Base-by-base conservation (phyloP, 2,888 invertebrate species). In the Drosophila meridionalis region DNA sequence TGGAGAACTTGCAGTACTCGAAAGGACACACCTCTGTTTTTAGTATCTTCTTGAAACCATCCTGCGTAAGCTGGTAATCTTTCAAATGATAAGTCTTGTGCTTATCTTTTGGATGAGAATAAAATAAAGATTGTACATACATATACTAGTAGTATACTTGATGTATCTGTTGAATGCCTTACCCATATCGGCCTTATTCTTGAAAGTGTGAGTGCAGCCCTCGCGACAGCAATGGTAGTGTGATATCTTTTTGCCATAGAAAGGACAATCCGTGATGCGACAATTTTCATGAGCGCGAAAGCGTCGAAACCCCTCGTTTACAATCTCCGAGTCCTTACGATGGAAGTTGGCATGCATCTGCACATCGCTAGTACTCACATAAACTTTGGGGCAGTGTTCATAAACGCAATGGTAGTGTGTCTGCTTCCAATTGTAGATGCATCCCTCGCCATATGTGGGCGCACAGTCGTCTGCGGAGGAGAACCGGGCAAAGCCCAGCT, bases 161-260 rank as follows among this genome's bases (percentile, higher is more conserved):
- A 7, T 5, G 12, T 8, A 12, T 7, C 3, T 34, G 2, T 11
- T 34, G 4, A 2, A 20, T 45, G 7, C 42, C 96, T 95, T 94
- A 99, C 99, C 99, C 99, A 99, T 99, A 94, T 99, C 99, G 87
- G 99, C 98, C 93, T 99, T 99, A 93, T 99, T 99, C 94, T 99
- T 99, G 94, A 99, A 99, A 0, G 99, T 99, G 92, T 97, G 99
- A 82, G 96, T 96, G 93, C 99, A 99, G 12, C 97, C 97, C 62
- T 96, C 94, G 86, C 99, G 94, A 76, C 98, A 94, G 93, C 99
- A 99, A 92, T 99, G 99, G 94, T 99, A 99, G 92, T 99, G 99
- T 8, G 99, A 99, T 63, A 99, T 99, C 84, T 98, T 94, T 93
- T 98, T 99, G 0, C 98, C 98, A 91, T 96, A 97, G 93, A 99